Percentiles rank a stretch among this genome's conserved stretches.
Conservation (phyloP, 2,113 vertebrate species). For the Etia nguti region DNA sequence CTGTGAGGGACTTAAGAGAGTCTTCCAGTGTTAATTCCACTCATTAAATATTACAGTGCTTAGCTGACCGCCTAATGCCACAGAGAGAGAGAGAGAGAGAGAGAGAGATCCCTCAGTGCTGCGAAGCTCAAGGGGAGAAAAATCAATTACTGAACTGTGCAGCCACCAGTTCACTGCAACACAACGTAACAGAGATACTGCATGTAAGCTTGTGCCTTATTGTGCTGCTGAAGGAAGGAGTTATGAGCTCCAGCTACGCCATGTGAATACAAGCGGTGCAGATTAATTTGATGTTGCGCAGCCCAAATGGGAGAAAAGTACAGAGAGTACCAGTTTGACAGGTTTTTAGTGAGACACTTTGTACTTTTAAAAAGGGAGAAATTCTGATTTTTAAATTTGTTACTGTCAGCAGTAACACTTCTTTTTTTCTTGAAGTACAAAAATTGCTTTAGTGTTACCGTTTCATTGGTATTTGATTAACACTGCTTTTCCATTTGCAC, state of each 20-base stretch:
- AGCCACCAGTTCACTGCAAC: background rate
- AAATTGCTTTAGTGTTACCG: background rate
- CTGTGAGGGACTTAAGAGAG: conserved; percentile 5
- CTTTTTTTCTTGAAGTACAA: background rate
- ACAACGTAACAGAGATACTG: background rate
- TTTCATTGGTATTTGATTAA: background rate
- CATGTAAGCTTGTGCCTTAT: background rate
- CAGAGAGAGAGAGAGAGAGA: background rate
- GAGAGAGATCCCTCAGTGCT: background rate
- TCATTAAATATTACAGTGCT: conserved; percentile 36
- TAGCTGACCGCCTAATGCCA: conserved; percentile 27
- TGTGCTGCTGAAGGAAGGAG: background rate
- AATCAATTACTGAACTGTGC: conserved; percentile 9
- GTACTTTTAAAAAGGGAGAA: background rate
- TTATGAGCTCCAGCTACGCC: background rate
- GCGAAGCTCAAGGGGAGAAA: background rate
- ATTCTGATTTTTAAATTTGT: background rate
- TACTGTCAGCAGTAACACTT: background rate
- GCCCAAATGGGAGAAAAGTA: background rate
- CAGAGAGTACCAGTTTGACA: background rate
- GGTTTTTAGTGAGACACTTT: background rate
- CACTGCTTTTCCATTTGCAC: background rate
- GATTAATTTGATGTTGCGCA: background rate
- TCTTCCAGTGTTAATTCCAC: conserved; percentile 27
- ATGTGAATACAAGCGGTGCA: background rate